A percentile compares a stretch with the other conserved stretches of the same genome.
Evolutionary conservation across 2,113 vertebrate species (phyloP).

Genomic region (Menura novaehollandiae): DNA sequence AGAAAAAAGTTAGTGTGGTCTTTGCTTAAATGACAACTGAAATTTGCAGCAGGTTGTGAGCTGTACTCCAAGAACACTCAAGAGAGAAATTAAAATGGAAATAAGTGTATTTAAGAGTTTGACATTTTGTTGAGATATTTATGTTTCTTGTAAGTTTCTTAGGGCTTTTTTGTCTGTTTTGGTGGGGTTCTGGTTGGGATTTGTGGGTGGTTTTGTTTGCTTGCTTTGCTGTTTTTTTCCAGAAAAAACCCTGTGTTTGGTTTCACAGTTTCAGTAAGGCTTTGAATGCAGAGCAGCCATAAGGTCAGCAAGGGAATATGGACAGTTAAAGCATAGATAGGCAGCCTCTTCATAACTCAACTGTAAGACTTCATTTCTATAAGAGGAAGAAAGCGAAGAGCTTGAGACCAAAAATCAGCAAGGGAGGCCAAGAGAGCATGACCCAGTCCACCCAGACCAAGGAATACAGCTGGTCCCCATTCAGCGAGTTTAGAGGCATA

Average conservation of each 20-base stretch:
- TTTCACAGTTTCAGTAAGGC: background rate
- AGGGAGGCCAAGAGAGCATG: accelerated
- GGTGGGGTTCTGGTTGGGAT: background rate
- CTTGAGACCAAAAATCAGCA: background rate
- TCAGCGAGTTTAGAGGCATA: accelerated
- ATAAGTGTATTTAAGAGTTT: background rate
- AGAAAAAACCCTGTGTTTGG: background rate
- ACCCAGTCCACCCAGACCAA: background rate
- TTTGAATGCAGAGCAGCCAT: background rate
- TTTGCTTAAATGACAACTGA: background rate
- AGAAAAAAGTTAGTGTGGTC: background rate
- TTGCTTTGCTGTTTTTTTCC: background rate
- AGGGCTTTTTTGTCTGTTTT: background rate
- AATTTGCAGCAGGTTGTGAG: background rate
- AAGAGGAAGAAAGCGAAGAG: background rate
- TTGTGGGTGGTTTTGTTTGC: background rate
- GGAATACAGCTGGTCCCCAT: background rate
- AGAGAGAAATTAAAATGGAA: background rate
- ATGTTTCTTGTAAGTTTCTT: background rate
- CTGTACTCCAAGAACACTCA: background rate
- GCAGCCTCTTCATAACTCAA: accelerated
- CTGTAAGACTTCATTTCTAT: background rate
- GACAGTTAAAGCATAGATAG: background rate
- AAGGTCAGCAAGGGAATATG: background rate
- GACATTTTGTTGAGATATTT: background rate